Conservation (phyloP, 2,113 vertebrate species). For the Poeciliopsis retropinna region DNA sequence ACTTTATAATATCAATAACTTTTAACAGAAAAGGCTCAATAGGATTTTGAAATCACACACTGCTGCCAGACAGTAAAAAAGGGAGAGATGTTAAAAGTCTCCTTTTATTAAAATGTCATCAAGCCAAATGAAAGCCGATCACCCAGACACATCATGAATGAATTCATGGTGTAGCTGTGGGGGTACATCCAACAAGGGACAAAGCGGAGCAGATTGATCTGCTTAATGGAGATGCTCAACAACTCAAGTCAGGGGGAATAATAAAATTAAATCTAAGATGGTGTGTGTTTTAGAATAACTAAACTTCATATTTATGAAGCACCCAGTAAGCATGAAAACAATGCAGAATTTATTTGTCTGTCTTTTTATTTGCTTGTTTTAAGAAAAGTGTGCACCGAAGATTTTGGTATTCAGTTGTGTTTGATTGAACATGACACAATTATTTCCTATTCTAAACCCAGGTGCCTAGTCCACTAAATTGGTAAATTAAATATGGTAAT, state of each 20-base stretch:
- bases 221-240: slow-evolving; percentile 12
- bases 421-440: too few species aligned
- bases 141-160: slow-evolving; percentile 42
- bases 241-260: slow-evolving; percentile 15
- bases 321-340: not conserved
- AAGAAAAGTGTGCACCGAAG: too few species aligned
- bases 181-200: slow-evolving; percentile 17
- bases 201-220: slow-evolving; percentile 6
- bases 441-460: too few species aligned
- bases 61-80: not conserved
- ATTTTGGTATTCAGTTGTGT: too few species aligned
- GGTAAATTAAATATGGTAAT: too few species aligned
- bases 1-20: not conserved
- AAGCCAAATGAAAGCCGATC: slow-evolving; percentile 21
- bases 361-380: not conserved
- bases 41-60: slow-evolving; percentile 20
- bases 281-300: not conserved
- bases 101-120: slow-evolving; percentile 31
- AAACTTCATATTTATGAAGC: not conserved
- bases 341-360: not conserved
- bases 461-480: too few species aligned
- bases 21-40: slow-evolving; percentile 4
- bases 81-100: slow-evolving; percentile 24
- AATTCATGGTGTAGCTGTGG: slow-evolving; percentile 24
- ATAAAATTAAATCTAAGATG: not conserved